A percentile compares a stretch with the other conserved stretches of the same genome.
Evolutionary conservation across 2,113 vertebrate genomes (phyloP).

Genomic region (Copsychus sechellarum): DNA sequence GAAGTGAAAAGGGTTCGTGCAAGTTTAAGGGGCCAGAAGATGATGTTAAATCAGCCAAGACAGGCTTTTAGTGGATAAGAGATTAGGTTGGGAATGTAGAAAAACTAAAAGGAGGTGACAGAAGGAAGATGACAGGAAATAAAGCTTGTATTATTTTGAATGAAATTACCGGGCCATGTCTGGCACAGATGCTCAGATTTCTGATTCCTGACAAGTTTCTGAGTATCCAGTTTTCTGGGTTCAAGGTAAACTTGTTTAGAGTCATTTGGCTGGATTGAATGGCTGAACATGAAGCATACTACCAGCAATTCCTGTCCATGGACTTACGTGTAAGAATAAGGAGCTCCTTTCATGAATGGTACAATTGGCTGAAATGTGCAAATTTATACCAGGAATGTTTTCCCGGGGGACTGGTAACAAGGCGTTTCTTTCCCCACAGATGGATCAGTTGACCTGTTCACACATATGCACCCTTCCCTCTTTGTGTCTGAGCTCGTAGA

Average conservation of each 20-base stretch:
- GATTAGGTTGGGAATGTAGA: neutral
- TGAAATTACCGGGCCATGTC: neutral
- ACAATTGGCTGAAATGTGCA: neutral
- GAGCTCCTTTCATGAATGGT: neutral
- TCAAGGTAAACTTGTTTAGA: neutral
- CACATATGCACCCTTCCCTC: neutral
- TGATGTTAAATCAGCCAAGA: neutral
- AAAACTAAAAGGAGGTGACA: neutral
- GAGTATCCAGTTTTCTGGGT: neutral
- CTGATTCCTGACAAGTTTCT: constrained; percentile 4
- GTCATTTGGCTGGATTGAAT: neutral
- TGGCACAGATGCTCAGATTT: neutral
- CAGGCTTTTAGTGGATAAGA: neutral
- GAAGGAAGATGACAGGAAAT: neutral
- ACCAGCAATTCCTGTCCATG: neutral
- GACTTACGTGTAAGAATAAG: neutral
- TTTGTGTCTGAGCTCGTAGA: neutral
- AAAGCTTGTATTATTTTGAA: neutral
- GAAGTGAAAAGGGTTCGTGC: neutral
- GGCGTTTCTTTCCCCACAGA: neutral
- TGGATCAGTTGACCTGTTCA: neutral
- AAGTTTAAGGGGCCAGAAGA: constrained; percentile 4
- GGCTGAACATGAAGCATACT: neutral
- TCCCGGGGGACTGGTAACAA: neutral
- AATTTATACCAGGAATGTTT: neutral